Conservation (phyloP, 2,113 vertebrate genomes). For the Circaetus gallicus region DNA sequence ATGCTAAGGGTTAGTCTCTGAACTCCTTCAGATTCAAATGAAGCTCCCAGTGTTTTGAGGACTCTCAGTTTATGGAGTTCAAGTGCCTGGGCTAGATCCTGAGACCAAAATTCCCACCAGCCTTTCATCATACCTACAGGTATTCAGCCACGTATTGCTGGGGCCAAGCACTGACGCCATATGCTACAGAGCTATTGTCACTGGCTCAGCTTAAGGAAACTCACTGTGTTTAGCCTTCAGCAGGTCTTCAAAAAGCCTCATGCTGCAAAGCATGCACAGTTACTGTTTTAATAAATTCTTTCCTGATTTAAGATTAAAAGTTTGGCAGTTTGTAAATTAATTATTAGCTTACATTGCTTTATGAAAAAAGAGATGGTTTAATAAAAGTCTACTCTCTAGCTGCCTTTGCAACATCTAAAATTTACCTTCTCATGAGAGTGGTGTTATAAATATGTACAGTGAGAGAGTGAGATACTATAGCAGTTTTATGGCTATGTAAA, state of each 20-base stretch:
- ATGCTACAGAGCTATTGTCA: not conserved
- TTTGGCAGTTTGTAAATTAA: not conserved
- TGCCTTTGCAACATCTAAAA: not conserved
- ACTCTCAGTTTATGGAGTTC: not conserved
- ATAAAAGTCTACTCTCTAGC: not conserved
- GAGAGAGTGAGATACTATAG: not conserved
- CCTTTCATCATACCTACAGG: not conserved
- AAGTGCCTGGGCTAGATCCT: not conserved
- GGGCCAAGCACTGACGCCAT: no score
- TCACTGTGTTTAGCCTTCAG: not conserved
- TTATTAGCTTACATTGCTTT: not conserved
- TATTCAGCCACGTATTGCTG: not conserved
- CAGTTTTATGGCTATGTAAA: constrained; percentile 33
- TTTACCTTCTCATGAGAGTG: not conserved
- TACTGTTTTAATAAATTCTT: not conserved
- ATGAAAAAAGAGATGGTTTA: not conserved
- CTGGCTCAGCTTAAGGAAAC: not conserved
- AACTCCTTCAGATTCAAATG: not conserved
- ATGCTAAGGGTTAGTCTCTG: not conserved
- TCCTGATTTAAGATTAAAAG: not conserved
- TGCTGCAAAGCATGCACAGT: not conserved
- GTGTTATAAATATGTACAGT: not conserved
- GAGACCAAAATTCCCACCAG: not conserved
- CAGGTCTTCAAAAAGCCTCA: not conserved
- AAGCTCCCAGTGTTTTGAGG: not conserved